These are phyloP conservation scores for Camelus dromedarius DNA, from an alignment of 2,113 vertebrate genomes.

Conservation along the genomic window DNA sequence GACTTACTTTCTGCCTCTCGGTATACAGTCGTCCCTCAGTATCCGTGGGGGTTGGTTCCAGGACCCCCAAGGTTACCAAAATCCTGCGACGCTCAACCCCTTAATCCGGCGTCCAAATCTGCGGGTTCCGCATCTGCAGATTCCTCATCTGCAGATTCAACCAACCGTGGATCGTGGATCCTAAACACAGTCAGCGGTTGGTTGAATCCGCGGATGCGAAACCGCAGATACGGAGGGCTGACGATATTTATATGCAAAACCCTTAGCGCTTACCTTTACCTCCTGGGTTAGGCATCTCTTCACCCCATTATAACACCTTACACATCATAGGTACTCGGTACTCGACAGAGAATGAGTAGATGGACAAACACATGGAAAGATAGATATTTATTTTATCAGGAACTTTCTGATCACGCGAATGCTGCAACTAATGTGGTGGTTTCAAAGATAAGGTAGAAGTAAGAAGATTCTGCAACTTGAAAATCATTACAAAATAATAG, in stretches of 20 bases:
- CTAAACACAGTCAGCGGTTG: neutral
- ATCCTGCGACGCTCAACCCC: neutral
- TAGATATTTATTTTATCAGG: neutral
- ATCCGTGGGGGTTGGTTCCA: neutral
- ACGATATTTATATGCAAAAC: accelerated
- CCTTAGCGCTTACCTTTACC: neutral
- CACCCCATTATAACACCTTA: no score
- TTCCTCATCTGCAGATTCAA: neutral
- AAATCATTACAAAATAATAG: neutral
- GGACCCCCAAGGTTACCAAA: neutral
- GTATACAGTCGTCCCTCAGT: neutral
- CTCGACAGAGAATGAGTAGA: neutral
- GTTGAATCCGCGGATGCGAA: neutral
- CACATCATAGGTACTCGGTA: no score
- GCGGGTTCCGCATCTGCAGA: neutral
- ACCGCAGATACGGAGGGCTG: neutral
- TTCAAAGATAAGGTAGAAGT: neutral
- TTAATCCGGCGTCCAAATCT: neutral
- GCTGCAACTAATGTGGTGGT: no score
- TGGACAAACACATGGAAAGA: neutral
- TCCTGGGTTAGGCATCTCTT: no score
- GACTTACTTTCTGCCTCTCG: neutral
- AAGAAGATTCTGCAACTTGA: neutral
- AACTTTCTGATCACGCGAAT: neutral
- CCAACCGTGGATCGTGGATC: neutral